Evolutionary conservation across 1,140 invertebrate genomes (phyloP).

Genomic region (Semibalanus balanoides): DNA sequence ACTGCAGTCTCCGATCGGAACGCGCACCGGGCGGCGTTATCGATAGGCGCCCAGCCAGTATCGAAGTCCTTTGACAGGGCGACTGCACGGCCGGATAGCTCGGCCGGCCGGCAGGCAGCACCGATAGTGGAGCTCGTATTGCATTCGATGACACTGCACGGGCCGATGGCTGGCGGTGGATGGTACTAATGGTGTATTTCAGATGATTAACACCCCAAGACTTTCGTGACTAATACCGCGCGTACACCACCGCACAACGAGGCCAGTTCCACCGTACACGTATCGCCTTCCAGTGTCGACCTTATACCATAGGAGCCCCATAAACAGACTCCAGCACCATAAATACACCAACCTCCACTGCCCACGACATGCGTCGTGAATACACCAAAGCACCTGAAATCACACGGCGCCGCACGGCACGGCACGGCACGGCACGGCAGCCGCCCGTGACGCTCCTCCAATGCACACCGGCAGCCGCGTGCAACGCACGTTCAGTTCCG

Average conservation of each 20-base stretch:
- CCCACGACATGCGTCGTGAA: too few species aligned
- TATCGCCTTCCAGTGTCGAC: not conserved
- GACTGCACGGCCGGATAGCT: not conserved
- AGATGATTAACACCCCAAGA: not conserved
- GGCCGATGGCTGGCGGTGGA: too few species aligned
- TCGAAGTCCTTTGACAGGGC: not conserved
- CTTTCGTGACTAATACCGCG: not conserved
- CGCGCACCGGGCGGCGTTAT: not conserved
- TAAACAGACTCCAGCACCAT: not conserved
- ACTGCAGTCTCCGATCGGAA: not conserved
- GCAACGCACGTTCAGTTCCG: not conserved
- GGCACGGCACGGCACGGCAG: not conserved
- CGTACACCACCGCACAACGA: not conserved
- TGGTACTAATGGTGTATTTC: too few species aligned
- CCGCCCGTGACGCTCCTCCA: not conserved
- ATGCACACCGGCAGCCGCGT: not conserved
- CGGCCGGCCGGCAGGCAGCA: not conserved
- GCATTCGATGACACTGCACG: too few species aligned
- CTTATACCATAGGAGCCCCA: not conserved
- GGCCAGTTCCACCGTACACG: not conserved
- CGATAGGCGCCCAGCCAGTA: not conserved
- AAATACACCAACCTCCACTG: too few species aligned
- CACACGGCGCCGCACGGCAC: not conserved
- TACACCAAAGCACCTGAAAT: not conserved
- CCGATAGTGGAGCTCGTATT: too few species aligned